phyloP scores from a whole-genome alignment of 2,888 invertebrate genomes.

The Hydropsyche betteni region DNA sequence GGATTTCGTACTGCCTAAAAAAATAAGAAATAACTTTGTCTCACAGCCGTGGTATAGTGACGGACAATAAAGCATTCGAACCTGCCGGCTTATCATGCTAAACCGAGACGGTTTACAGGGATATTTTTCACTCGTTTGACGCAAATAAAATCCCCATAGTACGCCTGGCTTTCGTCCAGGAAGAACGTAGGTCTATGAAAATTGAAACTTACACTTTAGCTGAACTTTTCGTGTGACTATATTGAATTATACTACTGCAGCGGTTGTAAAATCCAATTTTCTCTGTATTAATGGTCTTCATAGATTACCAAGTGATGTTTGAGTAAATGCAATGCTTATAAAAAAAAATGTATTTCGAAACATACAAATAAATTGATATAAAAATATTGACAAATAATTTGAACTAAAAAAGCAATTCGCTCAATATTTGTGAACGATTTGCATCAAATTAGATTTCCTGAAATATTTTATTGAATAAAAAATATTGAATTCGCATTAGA shows the following conservation, averaged over 20 bases:
- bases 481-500: too few species aligned
- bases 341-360: too few species aligned
- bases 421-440: too few species aligned
- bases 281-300: too few species aligned
- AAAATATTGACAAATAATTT: too few species aligned
- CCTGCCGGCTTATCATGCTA: slow-evolving; percentile 8
- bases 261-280: not conserved
- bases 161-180: not conserved
- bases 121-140: slow-evolving; percentile 17
- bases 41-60: not conserved
- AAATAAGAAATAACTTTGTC: not conserved
- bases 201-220: not conserved
- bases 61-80: slow-evolving; percentile 12
- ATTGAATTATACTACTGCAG: not conserved
- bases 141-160: not conserved
- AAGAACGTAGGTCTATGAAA: not conserved
- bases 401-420: too few species aligned
- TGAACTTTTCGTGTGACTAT: not conserved
- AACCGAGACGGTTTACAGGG: not conserved
- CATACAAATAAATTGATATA: too few species aligned
- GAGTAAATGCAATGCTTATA: too few species aligned
- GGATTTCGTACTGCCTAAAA: too few species aligned
- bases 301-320: too few species aligned
- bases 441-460: too few species aligned
- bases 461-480: too few species aligned